Percentiles rank a stretch among this genome's conserved stretches.
Evolutionary conservation across 2,113 vertebrate species (phyloP).

Genomic region (Nothocercus nigrocapillus): DNA sequence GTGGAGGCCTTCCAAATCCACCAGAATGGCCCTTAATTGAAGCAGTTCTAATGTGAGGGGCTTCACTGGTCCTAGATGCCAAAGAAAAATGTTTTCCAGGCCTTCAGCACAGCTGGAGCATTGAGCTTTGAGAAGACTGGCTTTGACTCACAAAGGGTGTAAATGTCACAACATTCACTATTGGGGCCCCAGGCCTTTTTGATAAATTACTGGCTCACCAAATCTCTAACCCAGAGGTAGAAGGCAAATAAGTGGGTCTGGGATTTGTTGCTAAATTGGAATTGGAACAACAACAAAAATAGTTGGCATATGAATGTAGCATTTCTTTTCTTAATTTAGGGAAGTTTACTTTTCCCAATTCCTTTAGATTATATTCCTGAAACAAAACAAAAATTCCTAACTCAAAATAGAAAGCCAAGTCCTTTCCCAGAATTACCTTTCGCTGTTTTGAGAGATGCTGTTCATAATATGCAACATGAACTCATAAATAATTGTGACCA

Average conservation of each 20-base stretch:
- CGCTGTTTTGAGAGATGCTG: not conserved
- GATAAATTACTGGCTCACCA: constrained; percentile 16
- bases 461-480: not conserved
- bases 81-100: constrained; percentile 44
- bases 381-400: not conserved
- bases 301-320: not conserved
- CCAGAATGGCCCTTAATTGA: not conserved
- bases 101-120: constrained; percentile 17
- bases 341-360: not conserved
- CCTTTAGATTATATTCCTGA: not conserved
- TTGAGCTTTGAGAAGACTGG: constrained; percentile 1
- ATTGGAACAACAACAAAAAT: not conserved
- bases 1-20: not conserved
- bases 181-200: not conserved
- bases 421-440: not conserved
- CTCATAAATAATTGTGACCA: not conserved
- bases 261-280: not conserved
- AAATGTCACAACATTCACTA: not conserved
- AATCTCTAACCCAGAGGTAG: not conserved
- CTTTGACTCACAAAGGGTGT: constrained; percentile 5
- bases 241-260: not conserved
- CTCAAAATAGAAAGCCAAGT: not conserved
- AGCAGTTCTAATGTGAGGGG: not conserved
- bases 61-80: not conserved
- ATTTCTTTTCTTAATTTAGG: not conserved